Evolutionary conservation across 2,888 invertebrate species (phyloP), one percentile per base, ranked within the genome.

Genomic region (Lasius platythorax): DNA sequence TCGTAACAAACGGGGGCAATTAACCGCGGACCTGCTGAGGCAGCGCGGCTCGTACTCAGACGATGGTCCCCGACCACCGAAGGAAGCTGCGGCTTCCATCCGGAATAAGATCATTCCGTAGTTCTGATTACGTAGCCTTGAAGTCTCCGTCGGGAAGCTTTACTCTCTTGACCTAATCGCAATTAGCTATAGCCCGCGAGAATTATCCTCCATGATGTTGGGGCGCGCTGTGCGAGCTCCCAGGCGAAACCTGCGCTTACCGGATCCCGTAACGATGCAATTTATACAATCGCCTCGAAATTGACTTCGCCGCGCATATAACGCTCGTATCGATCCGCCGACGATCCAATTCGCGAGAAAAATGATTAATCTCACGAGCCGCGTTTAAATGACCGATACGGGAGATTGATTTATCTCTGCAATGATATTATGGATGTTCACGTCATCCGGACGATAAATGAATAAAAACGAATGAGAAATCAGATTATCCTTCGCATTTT

Each of bases 91-190:
- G 85, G 87, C 91, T 86, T 85, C 82, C 88, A 91, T 91, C 88
- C 89, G 87, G 87, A 91, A 92, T 90, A 88, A 91, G 91, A 93
- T 93, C 92, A 92, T 92, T 91, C 88, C 79, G 84, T 85, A 91
- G 90, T 92, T 91, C 88, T 89, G 91, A 92, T 91, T 91, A 91
- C 90, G 89, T 91, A 91, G 91, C 89, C 90, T 86, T 83, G 53
- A 83, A 89, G 87, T 88, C 91, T 87, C 87, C 87, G 89, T 88
- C 87, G 87, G 87, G 86, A 90, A 88, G 88, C 75, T 88, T 86
- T 61, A 43, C 61, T 79, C 73, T 63, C 79, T 73, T 73, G 88
- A 87, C 88, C 90, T 88, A 89, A 91, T 91, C 92, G 90, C 91
- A 92, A 93, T 92, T 92, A 93, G 90, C 89, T 87, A 87, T 84